Conservation (phyloP, 1,140 invertebrate species). For the Eciton burchellii region DNA sequence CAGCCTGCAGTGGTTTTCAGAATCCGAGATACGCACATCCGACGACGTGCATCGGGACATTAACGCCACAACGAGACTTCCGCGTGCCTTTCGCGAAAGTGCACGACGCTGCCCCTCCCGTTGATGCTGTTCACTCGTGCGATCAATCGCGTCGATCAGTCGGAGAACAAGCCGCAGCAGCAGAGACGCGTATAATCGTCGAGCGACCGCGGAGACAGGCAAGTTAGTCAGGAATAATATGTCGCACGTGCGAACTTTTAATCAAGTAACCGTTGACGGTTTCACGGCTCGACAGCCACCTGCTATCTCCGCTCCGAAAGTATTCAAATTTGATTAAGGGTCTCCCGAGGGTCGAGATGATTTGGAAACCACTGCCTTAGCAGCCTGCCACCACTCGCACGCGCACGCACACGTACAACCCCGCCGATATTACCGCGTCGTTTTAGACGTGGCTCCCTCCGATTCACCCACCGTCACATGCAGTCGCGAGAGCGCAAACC, state of each 20-base stretch:
- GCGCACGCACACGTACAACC: background rate
- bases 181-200: slow-evolving; percentile 5
- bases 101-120: too few relatives aligned
- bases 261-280: slow-evolving; percentile 49
- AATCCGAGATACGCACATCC: slow-evolving; percentile 4
- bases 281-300: slow-evolving; percentile 20
- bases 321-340: slow-evolving; percentile 59
- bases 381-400: background rate
- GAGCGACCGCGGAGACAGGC: background rate
- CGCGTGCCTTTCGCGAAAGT: too few relatives aligned
- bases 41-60: background rate
- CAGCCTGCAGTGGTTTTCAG: slow-evolving; percentile 66
- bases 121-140: background rate
- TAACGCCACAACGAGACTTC: background rate
- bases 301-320: slow-evolving; percentile 14
- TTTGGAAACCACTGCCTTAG: slow-evolving; percentile 65
- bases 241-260: slow-evolving; percentile 37
- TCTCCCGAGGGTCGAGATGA: slow-evolving; percentile 29
- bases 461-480: slow-evolving; percentile 36
- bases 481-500: background rate
- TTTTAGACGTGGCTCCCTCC: slow-evolving; percentile 35
- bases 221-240: slow-evolving; percentile 26
- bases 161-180: slow-evolving; percentile 5
- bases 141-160: background rate
- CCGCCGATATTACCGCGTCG: slow-evolving; percentile 30